A percentile compares a stretch with the other conserved stretches of the same genome.
Evolutionary conservation across 2,888 invertebrate species (phyloP).

Genomic region (Dryomyza anilis): DNA sequence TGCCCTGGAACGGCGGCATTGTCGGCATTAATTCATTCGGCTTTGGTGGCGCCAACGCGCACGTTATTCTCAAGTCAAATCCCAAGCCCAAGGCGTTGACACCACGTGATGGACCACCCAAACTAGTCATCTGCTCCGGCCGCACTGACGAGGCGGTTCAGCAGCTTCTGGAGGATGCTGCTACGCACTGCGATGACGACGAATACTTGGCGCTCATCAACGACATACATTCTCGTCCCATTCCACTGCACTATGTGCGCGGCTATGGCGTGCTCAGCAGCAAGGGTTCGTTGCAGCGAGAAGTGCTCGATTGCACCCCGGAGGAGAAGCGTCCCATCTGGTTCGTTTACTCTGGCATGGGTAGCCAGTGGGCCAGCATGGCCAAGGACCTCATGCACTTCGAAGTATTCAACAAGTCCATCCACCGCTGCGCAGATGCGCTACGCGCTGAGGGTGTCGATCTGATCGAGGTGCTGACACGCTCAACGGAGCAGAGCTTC

Average conservation of each 20-base stretch:
- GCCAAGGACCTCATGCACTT: constrained; percentile 83
- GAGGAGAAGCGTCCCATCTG: constrained; percentile 81
- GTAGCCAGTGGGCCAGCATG: constrained; percentile 98
- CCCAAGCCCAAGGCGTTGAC: constrained; percentile 70
- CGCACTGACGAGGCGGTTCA: constrained; percentile 82
- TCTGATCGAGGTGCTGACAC: constrained; percentile 78
- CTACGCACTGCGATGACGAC: constrained; percentile 68
- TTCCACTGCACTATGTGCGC: constrained; percentile 78
- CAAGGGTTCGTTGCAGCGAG: constrained; percentile 60
- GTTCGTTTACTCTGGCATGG: constrained; percentile 98
- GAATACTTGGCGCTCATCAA: constrained; percentile 80
- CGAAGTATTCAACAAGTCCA: constrained; percentile 79
- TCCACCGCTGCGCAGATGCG: constrained; percentile 76
- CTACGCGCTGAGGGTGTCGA: constrained; percentile 81
- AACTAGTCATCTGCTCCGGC: constrained; percentile 80
- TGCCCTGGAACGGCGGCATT: constrained; percentile 88
- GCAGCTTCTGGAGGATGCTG: constrained; percentile 69
- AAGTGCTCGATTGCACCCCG: constrained; percentile 61
- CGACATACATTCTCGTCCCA: constrained; percentile 72
- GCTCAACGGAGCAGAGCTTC: constrained; percentile 77
- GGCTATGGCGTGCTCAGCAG: constrained; percentile 79
- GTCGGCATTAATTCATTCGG: constrained; percentile 96
- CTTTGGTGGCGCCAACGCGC: constrained; percentile 97
- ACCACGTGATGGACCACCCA: constrained; percentile 66
- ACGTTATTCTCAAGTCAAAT: constrained; percentile 82